Evolutionary conservation across 2,797 vertebrate genomes (phyloP), one percentile per base, ranked within the genome.

Genomic region (Bradypus variegatus): DNA sequence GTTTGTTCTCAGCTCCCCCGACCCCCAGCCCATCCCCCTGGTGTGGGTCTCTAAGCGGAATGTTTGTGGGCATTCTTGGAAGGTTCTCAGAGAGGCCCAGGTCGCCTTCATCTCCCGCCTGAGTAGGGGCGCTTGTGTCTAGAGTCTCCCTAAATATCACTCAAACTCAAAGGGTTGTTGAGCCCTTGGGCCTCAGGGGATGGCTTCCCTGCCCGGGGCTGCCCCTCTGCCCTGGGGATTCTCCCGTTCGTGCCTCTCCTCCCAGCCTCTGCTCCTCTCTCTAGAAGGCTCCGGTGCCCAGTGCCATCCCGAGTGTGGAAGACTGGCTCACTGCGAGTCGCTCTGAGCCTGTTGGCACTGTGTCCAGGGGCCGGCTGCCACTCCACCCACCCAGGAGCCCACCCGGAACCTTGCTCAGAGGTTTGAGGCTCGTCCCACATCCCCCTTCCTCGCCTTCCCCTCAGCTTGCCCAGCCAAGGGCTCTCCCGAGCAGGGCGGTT

Each of bases 1-100:
- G 97, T 98, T 99, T 98, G 98, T 97, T 98, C 97, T 98, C 96
- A 87, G 97, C 97, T 98, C 97, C 97, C 97, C 96, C 92, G 93
- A 96, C 94, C 97, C 96, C 97, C 86, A 89, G 91, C 97, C 97
- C 98, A 96, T 97, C 97, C 97, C 98, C 98, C 96, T 29, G 96
- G 91, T 96, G 96, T 95, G 96, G 98, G 98, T 98, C 98, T 98
- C 97, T 96, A 97, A 98, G 98, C 97, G 97, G 93, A 94, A 95
- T 94, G 78, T 65, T 92, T 75, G 89, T 92, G 50, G 96, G 92
- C 85, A 79, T 95, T 96, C 95, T 82, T 73, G 64, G 90, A 65
- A 79, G 88, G 84, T 76, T 93, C 85, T 92, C 33, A 58, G 23
- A 86, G 55, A 81, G 19, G 88, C 88, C 88, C 50, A 0, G 75